Conservation (phyloP, 2,113 vertebrate species). For the Turnix velox region DNA sequence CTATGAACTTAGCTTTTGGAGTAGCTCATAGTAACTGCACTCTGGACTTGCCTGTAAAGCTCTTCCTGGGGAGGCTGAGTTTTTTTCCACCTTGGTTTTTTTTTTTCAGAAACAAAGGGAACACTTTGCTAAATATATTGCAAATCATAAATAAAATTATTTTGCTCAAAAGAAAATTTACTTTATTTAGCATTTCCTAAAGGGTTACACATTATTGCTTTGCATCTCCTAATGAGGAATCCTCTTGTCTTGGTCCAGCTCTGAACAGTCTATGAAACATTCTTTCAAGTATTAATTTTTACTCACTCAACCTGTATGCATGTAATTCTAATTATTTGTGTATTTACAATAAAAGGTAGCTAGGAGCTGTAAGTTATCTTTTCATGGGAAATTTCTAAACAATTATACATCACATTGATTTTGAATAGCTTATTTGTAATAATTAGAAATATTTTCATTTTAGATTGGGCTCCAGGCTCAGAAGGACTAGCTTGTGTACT, state of each 20-base stretch:
- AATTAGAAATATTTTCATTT: not conserved
- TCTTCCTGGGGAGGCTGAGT: not conserved
- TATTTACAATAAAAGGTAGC: not conserved
- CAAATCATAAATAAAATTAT: slow-evolving; percentile 48
- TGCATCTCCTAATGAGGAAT: not conserved
- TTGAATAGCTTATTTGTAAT: not conserved
- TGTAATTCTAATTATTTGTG: not conserved
- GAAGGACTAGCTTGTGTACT: not conserved
- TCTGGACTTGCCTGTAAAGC: not conserved
- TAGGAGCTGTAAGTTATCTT: not conserved
- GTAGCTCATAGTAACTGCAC: not conserved
- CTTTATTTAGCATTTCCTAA: slow-evolving; percentile 37
- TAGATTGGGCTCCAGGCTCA: not conserved
- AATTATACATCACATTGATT: not conserved
- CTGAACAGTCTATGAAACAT: not conserved
- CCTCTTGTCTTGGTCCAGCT: not conserved
- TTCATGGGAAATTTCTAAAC: not conserved
- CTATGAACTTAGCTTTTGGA: slow-evolving; percentile 32
- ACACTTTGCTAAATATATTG: not conserved
- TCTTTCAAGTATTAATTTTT: not conserved
- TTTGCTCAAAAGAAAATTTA: slow-evolving; percentile 24
- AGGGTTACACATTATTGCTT: not conserved
- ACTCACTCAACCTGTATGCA: not conserved
- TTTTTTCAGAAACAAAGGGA: not conserved
- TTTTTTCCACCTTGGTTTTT: not conserved